Conservation (phyloP, 1,140 invertebrate genomes). For the Neodiprion fabricii region DNA sequence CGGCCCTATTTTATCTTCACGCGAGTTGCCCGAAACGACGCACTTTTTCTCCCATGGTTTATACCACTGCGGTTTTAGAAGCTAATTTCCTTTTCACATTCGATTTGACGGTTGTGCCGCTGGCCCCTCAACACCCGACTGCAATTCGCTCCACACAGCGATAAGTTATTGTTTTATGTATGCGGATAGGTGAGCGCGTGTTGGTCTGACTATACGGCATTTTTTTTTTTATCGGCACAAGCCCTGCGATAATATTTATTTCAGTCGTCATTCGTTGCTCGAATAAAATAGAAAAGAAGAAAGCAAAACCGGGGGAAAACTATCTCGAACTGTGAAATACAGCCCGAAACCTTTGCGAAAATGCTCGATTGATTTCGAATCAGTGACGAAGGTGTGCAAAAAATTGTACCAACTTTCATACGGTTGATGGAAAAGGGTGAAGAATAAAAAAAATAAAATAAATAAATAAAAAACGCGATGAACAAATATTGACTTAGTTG, state of each 20-base stretch:
- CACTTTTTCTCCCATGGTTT: slow-evolving; percentile 14
- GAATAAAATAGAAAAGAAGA: no score
- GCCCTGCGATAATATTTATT: slow-evolving; percentile 47
- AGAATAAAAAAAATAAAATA: no score
- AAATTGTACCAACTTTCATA: no score
- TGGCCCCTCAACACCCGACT: slow-evolving; percentile 34
- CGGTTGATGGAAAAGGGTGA: no score
- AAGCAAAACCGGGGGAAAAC: no score
- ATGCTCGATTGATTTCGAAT: no score
- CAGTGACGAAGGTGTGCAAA: no score
- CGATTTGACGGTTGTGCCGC: slow-evolving; percentile 46
- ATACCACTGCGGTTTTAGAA: slow-evolving; percentile 22
- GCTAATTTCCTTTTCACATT: slow-evolving; percentile 55
- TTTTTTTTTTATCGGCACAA: slow-evolving; percentile 40
- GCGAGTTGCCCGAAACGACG: neutral
- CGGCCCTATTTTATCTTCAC: neutral
- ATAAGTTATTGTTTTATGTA: slow-evolving; percentile 12
- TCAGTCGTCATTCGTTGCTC: slow-evolving; percentile 25
- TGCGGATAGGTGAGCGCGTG: no score
- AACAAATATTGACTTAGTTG: no score
- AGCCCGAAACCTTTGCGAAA: no score
- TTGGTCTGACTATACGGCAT: neutral
- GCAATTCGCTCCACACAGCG: slow-evolving; percentile 22
- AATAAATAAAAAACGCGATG: no score
- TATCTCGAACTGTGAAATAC: no score